phyloP scores from a whole-genome alignment of 2,888 invertebrate species.

The Operophtera brumata region DNA sequence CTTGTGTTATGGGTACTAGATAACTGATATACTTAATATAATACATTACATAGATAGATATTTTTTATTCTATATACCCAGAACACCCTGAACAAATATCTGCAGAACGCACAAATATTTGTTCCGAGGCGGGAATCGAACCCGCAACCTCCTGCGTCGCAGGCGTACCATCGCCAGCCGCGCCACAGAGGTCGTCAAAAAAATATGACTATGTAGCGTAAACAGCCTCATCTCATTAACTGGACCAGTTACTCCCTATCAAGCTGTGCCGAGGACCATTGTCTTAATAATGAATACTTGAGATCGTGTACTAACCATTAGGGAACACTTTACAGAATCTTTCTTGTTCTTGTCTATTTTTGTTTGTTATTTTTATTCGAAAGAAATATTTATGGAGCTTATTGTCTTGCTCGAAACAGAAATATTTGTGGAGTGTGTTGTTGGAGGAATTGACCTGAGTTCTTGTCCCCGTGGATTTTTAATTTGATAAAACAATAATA shows the following conservation, averaged over 20 bases:
- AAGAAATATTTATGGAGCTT: constrained; percentile 3
- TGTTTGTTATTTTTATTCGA: constrained; percentile 17
- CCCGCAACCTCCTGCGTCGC: no score
- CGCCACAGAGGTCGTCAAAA: no score
- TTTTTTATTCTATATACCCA: no score
- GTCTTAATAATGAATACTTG: constrained; percentile 33
- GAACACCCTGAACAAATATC: no score
- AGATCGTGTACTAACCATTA: constrained; percentile 31
- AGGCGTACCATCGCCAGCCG: no score
- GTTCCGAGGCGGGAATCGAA: no score
- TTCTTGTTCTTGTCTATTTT: constrained; percentile 23
- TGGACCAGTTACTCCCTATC: neutral
- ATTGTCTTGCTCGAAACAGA: constrained; percentile 1
- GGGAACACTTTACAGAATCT: constrained; percentile 26
- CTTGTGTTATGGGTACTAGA: no score
- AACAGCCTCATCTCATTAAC: no score
- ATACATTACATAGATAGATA: no score
- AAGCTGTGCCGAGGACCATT: constrained; percentile 22
- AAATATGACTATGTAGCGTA: no score
- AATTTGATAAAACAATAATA: neutral
- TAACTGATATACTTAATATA: no score
- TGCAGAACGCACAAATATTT: no score
- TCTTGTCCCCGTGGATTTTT: neutral
- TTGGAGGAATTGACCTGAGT: neutral
- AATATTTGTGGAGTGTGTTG: neutral